Evolutionary conservation across 2,888 invertebrate species (phyloP).

Genomic region (Apeira syringaria): DNA sequence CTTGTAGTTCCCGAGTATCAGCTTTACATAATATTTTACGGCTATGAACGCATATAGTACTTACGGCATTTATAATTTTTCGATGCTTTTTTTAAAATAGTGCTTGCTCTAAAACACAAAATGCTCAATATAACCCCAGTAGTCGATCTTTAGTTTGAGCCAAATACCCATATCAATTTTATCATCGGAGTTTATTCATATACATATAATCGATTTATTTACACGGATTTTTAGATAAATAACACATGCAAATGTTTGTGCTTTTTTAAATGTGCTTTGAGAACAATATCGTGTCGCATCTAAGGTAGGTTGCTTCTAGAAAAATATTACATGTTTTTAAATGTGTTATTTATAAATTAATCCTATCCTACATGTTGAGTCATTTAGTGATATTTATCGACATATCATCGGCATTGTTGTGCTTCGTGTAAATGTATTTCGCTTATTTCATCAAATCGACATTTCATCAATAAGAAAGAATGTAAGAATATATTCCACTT

Average conservation of each 20-base stretch:
- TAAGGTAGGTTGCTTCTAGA: conserved; percentile 5
- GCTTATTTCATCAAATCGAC: too few species aligned
- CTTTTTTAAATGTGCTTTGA: conserved; percentile 14
- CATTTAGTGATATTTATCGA: conserved; percentile 63
- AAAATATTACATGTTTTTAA: background rate
- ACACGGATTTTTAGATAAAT: conserved; percentile 21
- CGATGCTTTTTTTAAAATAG: conserved; percentile 42
- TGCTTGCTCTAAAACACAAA: conserved; percentile 62
- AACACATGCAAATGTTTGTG: conserved; percentile 16
- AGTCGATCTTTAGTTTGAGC: conserved; percentile 39
- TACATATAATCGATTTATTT: conserved; percentile 20
- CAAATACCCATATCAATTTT: conserved; percentile 21
- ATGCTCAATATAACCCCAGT: conserved; percentile 51
- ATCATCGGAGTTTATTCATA: conserved; percentile 20
- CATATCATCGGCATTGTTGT: conserved; percentile 80
- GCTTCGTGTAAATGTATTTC: conserved; percentile 60
- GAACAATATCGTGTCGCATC: conserved; percentile 14
- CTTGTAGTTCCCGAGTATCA: conserved; percentile 57
- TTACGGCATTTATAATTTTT: conserved; percentile 43
- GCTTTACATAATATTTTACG: conserved; percentile 47
- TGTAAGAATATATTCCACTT: too few species aligned
- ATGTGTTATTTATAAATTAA: conserved; percentile 29
- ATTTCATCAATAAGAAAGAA: too few species aligned
- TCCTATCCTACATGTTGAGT: conserved; percentile 35
- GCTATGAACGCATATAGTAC: conserved; percentile 42